Evolutionary conservation across 1,140 invertebrate genomes (phyloP), one percentile per base, ranked within the genome.

Genomic region (Goniozus legneri): DNA sequence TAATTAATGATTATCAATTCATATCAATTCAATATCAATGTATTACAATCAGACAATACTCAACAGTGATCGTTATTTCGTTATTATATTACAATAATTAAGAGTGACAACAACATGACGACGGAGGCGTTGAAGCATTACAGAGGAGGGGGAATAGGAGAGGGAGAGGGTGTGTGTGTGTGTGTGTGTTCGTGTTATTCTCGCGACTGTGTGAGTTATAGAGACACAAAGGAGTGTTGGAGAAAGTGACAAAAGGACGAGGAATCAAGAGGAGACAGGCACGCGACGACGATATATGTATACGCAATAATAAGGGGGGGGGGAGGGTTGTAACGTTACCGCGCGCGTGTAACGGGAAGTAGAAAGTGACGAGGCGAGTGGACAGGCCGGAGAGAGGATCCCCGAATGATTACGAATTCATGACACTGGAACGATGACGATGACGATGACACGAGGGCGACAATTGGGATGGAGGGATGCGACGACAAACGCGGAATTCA

Each of bases 21-120:
- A 73, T 76, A 74, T 74, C 66, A 69, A 73, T 75, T 74, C 65
- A 72, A 74, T 75, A 74, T 76, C 66, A 75, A 73, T 76, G 73
- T 73, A 73, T 73, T 76, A 76, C 73, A 75, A 73, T 75, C 73
- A 76, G 73, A 76, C 73, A 76, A 75, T 76, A 75, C 74, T 75
- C 67, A 75, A 76, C 72, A 76, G 65, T 76, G 69, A 76, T 75
- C 69, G 68, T 74, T 75, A 71, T 74, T n/a, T 71, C 69, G 67
- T 73, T 72, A 74, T 76, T n/a, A 76, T 73, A 73, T 75, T 76
- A 76, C 72, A 75, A 71, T 74, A 73, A 71, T 75, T 75, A 72
- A 75, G 72, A 76, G 65, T 75, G 72, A 76, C 73, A 76, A 75
- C 72, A 76, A 76, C 70, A 76, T 76, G 73, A 76, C 72, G 70